These are phyloP conservation scores for Zaprionus ghesquierei DNA, from an alignment of 1,140 invertebrate species.

Conservation along the genomic window DNA sequence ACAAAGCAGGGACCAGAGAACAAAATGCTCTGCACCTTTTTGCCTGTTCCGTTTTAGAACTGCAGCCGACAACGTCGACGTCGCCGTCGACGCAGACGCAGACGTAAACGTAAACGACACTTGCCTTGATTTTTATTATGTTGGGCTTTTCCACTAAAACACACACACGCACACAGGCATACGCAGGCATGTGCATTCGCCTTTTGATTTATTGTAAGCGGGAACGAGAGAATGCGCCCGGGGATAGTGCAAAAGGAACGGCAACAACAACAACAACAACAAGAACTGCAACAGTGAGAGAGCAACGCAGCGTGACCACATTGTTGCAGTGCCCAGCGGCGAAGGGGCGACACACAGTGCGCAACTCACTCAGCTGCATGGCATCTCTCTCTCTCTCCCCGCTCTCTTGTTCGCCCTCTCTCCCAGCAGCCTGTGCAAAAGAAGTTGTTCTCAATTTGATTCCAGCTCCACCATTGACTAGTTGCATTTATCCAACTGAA, in stretches of 20 bases:
- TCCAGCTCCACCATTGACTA: too few relatives aligned
- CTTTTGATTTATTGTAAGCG: conserved; percentile 74
- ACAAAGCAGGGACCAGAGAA: conserved; percentile 16
- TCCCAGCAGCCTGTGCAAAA: neutral
- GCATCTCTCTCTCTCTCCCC: neutral
- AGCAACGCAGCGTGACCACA: conserved; percentile 27
- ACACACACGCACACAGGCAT: neutral
- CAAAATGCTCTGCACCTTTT: conserved; percentile 36
- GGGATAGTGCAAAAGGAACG: conserved; percentile 25
- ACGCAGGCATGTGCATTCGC: conserved; percentile 20
- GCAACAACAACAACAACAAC: conserved; percentile 8
- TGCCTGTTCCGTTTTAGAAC: conserved; percentile 27
- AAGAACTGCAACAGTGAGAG: conserved; percentile 9
- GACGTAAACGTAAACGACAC: conserved; percentile 53
- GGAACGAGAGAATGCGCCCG: conserved; percentile 50
- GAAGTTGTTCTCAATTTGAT: neutral
- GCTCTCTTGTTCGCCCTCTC: conserved; percentile 2
- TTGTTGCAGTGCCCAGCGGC: conserved; percentile 9
- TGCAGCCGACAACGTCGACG: conserved; percentile 1
- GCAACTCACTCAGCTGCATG: neutral
- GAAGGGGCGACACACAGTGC: neutral
- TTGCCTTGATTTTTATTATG: conserved; percentile 79
- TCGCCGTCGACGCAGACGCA: conserved; percentile 9
- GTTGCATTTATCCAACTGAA: too few relatives aligned
- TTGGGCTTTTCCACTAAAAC: conserved; percentile 61